Percentiles rank a stretch among this genome's conserved stretches.
Evolutionary conservation across 2,888 invertebrate genomes (phyloP).

Genomic region (Chamaedrilus cognettii): DNA sequence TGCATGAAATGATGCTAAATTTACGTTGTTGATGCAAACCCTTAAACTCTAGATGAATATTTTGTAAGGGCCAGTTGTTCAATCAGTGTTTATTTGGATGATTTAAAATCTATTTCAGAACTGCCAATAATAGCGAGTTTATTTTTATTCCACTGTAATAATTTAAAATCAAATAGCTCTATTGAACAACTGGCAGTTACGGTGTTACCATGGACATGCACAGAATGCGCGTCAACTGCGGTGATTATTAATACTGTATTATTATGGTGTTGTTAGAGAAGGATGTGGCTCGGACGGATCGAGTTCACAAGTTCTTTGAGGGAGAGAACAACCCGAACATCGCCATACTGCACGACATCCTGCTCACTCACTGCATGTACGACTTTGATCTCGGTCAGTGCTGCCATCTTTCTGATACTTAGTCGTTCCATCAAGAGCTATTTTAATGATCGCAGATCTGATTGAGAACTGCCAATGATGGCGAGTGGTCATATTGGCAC

Average conservation of each 20-base stretch:
- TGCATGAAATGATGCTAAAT: too few species aligned
- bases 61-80: too few species aligned
- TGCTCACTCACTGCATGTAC: slow-evolving; percentile 99
- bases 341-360: slow-evolving; percentile 80
- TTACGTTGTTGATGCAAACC: too few species aligned
- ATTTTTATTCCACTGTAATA: neutral
- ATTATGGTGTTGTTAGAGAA: slow-evolving; percentile 74
- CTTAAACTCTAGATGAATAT: too few species aligned
- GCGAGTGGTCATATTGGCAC: too few species aligned
- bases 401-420: too few species aligned
- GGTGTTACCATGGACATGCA: neutral
- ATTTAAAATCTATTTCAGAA: too few species aligned
- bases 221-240: neutral
- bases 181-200: neutral
- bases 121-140: too few species aligned
- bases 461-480: neutral
- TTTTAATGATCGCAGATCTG: neutral
- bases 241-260: slow-evolving; percentile 14
- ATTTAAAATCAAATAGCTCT: neutral
- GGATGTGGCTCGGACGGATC: slow-evolving; percentile 94
- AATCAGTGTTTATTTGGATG: too few species aligned
- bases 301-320: slow-evolving; percentile 86
- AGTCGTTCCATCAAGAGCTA: too few species aligned
- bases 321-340: slow-evolving; percentile 92
- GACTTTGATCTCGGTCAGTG: slow-evolving; percentile 85